Evolutionary conservation across 1,140 invertebrate genomes (phyloP), one percentile per base, ranked within the genome.

Genomic region (Battus philenor): DNA sequence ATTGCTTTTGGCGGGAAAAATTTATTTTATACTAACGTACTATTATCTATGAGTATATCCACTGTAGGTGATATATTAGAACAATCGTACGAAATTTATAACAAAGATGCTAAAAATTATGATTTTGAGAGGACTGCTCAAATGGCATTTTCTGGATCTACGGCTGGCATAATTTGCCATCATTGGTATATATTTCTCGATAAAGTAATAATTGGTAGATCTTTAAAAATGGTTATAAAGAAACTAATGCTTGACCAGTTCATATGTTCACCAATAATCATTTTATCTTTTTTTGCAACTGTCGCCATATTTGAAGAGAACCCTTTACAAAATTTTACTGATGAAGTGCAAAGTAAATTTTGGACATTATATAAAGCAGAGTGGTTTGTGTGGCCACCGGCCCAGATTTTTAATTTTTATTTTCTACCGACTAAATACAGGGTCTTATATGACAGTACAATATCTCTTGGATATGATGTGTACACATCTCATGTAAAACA

Each of bases 401-500:
- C 92, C 59, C 73, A 77, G 45, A 54, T 80, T n/a, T 66, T 80
- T 7, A 97, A 97, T 78, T 97, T 97, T 85, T 95, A 92, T 75
- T 90, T 94, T 64, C 73, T 97, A 44, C 93, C 95, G 8, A 90
- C 90, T 1, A 90, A 86, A 59, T 97, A 91, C 73, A 87, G 96
- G 62, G 93, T 97, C 4, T 79, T 96, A 3, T 97, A 95, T 82
- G 95, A 97, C 68, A 97, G 94, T 75, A 89, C 90, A 9, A 92
- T 97, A 64, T 96, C 94, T 10, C 86, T 97, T 54, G 92, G 93
- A 4, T 97, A 96, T 86, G 95, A 97, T 76, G 84, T 94, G 27
- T 97, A 95, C 66, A 95, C 93, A 17, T 95, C 94, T n/a, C 90
- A 94, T 70, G 91, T 97, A 8, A 95, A 93, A 77, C 89, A 94